Evolutionary conservation across 1,140 invertebrate species (phyloP), one percentile per base, ranked within the genome.

Genomic region (Linepithema humile): DNA sequence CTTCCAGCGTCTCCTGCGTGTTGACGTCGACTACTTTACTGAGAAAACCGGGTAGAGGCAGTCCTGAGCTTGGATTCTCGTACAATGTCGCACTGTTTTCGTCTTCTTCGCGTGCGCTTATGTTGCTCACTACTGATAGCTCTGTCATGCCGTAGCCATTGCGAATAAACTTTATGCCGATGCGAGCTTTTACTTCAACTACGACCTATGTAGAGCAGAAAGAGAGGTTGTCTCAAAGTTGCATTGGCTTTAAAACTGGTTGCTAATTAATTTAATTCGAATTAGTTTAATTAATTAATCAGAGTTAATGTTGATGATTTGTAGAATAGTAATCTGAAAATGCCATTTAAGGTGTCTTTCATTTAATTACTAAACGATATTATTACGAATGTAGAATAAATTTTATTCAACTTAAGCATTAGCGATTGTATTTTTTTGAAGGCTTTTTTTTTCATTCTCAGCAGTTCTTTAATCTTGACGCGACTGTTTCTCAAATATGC

Each of bases 141-240:
- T 97, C 97, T 3, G 96, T 97, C 90, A 97, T 95, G 0, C 97
- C 96, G 89, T 97, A 97, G 1, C 95, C 96, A 90, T 97, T 96
- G 5, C 95, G 94, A 3, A 97, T 87, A 38, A 72, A 57, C 78
- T 91, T 82, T 38, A 94, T 20, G 3, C 73, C 69, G 3, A 83
- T 17, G 0, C 85, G 86, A 15, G 64, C 67, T 2, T 57, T 78
- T 0, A 87, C 86, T 0, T 50, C 15, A 0, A 53, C 0, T 2
- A 9, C 17, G 0, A 85, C 0, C 87, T 88, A 10, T 7, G 55
- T 64, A 17, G n/a, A 12, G 45, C 10, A 43, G 12, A 1, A 1
- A 43, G 40, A 43, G 5, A n/a, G 1, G 35, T 32, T n/a, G n/a
- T n/a, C n/a, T n/a, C n/a, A n/a, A 69, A 23, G n/a, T 35, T 53